phyloP scores from a whole-genome alignment of 2,797 vertebrate genomes.

The Gymnoscopelus braueri region DNA sequence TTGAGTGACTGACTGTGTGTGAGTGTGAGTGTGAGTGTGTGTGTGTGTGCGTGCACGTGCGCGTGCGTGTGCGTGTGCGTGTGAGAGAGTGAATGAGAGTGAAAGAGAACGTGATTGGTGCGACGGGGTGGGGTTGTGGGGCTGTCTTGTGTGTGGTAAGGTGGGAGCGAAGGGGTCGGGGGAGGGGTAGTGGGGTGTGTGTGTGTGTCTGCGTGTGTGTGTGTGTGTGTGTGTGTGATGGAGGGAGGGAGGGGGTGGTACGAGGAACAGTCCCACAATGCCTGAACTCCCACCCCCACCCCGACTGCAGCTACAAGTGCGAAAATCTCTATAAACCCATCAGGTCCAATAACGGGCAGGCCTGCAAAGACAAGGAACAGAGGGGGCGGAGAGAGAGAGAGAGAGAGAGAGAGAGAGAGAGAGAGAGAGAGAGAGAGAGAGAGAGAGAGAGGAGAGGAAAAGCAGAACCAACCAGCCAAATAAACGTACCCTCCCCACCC shows the following conservation, averaged over 20 bases:
- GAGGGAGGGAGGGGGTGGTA: too few relatives aligned
- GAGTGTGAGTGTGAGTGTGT: conserved; percentile 63
- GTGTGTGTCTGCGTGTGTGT: too few relatives aligned
- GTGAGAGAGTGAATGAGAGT: too few relatives aligned
- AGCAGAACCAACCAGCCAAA: conserved; percentile 83
- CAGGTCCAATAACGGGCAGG: conserved; percentile 92
- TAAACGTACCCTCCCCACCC: conserved; percentile 87
- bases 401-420: conserved; percentile 38
- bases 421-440: conserved; percentile 25
- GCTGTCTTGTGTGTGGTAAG: too few relatives aligned
- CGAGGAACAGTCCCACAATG: background rate
- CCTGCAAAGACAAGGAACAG: conserved; percentile 2
- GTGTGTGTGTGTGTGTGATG: too few relatives aligned
- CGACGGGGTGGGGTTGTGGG: too few relatives aligned
- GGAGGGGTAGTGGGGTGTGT: too few relatives aligned
- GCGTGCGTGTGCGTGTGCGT: too few relatives aligned
- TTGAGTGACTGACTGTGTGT: conserved; percentile 50
- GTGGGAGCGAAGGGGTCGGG: too few relatives aligned
- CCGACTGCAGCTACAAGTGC: conserved; percentile 88
- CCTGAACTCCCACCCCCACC: conserved; percentile 77
- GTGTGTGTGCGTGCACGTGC: too few relatives aligned
- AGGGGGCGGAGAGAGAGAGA: conserved; percentile 24
- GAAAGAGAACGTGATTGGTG: too few relatives aligned
- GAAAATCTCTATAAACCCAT: conserved; percentile 99
- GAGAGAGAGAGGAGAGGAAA: conserved; percentile 60